Percentiles rank a stretch among this genome's conserved stretches.
Evolutionary conservation across 2,113 vertebrate species (phyloP).

Genomic region (Vombatus ursinus): DNA sequence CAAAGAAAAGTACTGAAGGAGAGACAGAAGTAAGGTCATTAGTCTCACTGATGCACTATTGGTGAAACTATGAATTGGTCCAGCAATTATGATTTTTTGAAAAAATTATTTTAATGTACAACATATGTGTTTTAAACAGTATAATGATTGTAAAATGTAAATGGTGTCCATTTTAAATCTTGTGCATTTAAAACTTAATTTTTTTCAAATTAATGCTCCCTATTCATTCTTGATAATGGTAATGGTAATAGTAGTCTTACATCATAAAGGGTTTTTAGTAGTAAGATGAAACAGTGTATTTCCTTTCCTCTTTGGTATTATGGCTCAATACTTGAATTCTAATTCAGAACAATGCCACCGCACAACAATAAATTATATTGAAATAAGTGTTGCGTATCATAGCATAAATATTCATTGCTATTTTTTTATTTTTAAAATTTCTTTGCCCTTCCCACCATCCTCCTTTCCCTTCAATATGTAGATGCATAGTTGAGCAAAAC

Average conservation of each 20-base stretch:
- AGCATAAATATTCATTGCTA: not conserved
- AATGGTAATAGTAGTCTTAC: not conserved
- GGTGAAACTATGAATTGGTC: not conserved
- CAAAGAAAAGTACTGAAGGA: not conserved
- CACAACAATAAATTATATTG: not conserved
- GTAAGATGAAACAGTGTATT: not conserved
- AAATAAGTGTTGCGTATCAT: not conserved
- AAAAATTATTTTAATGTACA: not conserved
- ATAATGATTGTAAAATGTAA: not conserved
- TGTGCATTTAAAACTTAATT: not conserved
- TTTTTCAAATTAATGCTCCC: not conserved
- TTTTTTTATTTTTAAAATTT: not conserved
- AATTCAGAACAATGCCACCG: not conserved
- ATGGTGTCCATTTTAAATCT: not conserved
- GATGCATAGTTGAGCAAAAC: not conserved
- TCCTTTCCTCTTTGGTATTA: not conserved
- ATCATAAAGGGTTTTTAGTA: not conserved
- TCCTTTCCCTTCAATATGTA: not conserved
- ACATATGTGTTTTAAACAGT: not conserved
- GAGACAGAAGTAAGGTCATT: no score
- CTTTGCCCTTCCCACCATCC: not conserved
- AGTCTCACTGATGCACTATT: no score
- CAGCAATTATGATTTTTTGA: not conserved
- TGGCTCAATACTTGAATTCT: not conserved
- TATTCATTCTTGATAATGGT: not conserved